A percentile compares a stretch with the other conserved stretches of the same genome.
Conservation (phyloP, 2,113 vertebrate genomes). For the Mungos mungo region DNA sequence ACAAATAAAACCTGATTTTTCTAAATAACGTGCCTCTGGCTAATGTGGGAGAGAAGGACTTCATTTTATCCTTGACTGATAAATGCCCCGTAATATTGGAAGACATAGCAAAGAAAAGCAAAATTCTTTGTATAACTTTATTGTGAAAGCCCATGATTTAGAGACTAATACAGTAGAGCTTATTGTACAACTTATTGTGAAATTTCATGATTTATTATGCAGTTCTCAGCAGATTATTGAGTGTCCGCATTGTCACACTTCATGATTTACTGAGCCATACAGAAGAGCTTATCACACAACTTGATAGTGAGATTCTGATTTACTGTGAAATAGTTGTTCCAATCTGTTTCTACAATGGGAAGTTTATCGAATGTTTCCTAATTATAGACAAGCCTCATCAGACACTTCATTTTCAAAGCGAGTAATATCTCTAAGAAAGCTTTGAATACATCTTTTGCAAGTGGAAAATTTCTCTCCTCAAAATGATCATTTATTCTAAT, state of each 20-base stretch:
- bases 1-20: neutral
- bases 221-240: conserved; percentile 40
- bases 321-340: conserved; percentile 61
- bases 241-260: conserved; percentile 49
- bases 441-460: conserved; percentile 29
- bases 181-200: conserved; percentile 46
- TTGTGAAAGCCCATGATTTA: conserved; percentile 55
- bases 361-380: conserved; percentile 55
- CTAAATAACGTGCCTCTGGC: neutral
- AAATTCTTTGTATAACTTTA: conserved; percentile 5
- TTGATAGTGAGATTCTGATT: conserved; percentile 49
- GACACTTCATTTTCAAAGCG: conserved; percentile 37
- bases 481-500: conserved; percentile 50
- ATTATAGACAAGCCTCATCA: conserved; percentile 44
- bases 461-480: neutral
- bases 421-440: neutral
- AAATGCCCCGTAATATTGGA: neutral
- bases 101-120: neutral
- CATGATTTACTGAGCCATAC: conserved; percentile 71
- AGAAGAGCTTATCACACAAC: conserved; percentile 49
- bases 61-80: neutral
- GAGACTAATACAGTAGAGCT: conserved; percentile 14
- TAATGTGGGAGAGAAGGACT: neutral
- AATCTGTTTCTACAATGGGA: conserved; percentile 22
- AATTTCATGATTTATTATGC: conserved; percentile 61